Conservation (phyloP, 1,140 invertebrate species). For the Ctenoplectra terminalis region DNA sequence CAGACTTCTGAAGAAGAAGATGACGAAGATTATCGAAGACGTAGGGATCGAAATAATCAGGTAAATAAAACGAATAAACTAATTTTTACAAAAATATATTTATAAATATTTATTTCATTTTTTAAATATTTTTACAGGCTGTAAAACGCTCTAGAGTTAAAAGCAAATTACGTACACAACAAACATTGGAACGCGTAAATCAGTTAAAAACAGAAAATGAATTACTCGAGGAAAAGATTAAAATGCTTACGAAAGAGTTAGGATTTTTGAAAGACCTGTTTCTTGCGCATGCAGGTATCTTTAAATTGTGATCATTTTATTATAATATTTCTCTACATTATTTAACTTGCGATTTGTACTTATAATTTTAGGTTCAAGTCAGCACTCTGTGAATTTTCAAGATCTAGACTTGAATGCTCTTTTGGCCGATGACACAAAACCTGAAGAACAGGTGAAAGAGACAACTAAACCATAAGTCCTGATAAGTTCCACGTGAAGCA, state of each 20-base stretch:
- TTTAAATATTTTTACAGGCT: constrained; percentile 83
- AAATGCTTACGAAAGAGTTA: constrained; percentile 92
- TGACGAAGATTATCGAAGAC: constrained; percentile 90
- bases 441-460: constrained; percentile 46
- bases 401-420: constrained; percentile 79
- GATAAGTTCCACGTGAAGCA: constrained; percentile 53
- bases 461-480: constrained; percentile 51
- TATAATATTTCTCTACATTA: neutral
- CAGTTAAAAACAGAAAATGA: constrained; percentile 92
- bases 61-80: constrained; percentile 75
- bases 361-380: constrained; percentile 75
- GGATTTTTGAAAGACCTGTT: constrained; percentile 95
- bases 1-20: constrained; percentile 85
- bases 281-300: constrained; percentile 88
- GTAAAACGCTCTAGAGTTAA: constrained; percentile 95
- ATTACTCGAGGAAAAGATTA: constrained; percentile 92
- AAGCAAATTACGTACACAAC: constrained; percentile 91
- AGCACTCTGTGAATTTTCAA: constrained; percentile 74
- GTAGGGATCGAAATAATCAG: constrained; percentile 93
- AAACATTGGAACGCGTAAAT: constrained; percentile 91
- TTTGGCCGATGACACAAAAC: constrained; percentile 73
- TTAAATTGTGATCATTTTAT: neutral
- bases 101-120: neutral
- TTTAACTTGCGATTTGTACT: constrained; percentile 8
- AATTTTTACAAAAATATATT: neutral